A percentile compares a stretch with the other conserved stretches of the same genome.
These are phyloP conservation scores for Agrochola macilenta DNA, from an alignment of 2,888 invertebrate species.

Conservation along the genomic window DNA sequence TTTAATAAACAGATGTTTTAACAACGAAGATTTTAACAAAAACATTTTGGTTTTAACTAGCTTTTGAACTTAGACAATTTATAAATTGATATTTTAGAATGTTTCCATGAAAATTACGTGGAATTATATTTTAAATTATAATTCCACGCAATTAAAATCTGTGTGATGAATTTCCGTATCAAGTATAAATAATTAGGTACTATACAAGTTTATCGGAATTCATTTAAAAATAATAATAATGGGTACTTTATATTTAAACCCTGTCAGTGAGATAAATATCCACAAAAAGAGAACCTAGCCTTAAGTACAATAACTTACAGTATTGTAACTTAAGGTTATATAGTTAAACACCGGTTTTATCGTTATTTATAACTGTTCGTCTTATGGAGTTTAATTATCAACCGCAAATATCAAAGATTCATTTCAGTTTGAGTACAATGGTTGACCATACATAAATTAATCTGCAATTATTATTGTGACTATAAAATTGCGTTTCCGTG, in stretches of 20 bases:
- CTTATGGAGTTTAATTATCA: conserved; percentile 70
- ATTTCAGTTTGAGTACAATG: conserved; percentile 33
- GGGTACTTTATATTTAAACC: conserved; percentile 32
- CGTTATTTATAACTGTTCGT: conserved; percentile 63
- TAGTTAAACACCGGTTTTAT: conserved; percentile 69
- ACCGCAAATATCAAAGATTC: conserved; percentile 49
- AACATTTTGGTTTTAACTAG: background rate
- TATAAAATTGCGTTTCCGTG: conserved; percentile 28
- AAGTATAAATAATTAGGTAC: background rate
- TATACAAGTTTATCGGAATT: conserved; percentile 4
- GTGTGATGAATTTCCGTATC: background rate
- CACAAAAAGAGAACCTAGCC: conserved; percentile 54
- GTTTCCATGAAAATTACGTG: background rate
- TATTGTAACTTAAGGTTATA: conserved; percentile 69
- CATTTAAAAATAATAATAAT: conserved; percentile 32
- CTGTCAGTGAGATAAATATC: conserved; percentile 36
- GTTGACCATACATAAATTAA: conserved; percentile 30
- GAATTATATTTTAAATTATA: background rate
- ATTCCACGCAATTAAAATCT: background rate
- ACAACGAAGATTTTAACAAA: background rate
- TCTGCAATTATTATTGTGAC: conserved; percentile 30
- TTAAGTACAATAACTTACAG: conserved; percentile 67
- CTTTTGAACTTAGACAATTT: background rate
- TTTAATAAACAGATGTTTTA: conserved; percentile 5
- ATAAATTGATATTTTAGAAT: background rate